Evolutionary conservation across 2,888 invertebrate species (phyloP), one percentile per base, ranked within the genome.

Genomic region (Leptopilina syphax): DNA sequence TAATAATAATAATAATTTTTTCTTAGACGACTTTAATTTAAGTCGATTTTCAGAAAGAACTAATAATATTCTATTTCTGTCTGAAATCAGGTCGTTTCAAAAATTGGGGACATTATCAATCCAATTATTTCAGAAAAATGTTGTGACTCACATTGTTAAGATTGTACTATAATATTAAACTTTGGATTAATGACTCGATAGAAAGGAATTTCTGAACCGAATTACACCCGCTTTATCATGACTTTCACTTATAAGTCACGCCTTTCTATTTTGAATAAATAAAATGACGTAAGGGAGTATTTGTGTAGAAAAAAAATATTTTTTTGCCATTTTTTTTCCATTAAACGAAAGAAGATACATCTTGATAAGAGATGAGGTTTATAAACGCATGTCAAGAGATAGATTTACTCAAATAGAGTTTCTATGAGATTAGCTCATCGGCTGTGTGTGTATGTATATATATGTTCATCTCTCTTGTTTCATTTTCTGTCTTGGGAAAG

Each of bases 341-440:
- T 27, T 18, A 12, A 9, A 34, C 12, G 50, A 27, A 34, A 27
- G 50, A 54, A 27, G 70, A 54, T 57, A 73, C 54, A 73, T 73
- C 73, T 73, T 57, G 73, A 73, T 73, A 57, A 73, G 73, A 57
- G 50, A 9, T 54, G 34, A 8, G 57, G 57, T 27, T 73, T 27
- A 50, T 50, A 63, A 63, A 73, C 73, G 54, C 54, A 24, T 34
- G 54, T 73, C 73, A 73, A 68, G 18, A 34, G 65, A 65, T 73
- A 57, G 54, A 73, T 73, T 73, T 73, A 73, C 73, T 73, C 12
- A 73, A 73, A 73, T 73, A 57, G 73, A 57, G 54, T 73, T 73
- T 73, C 65, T 63, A 63, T 57, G 27, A 54, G 57, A 73, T 73
- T 57, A 57, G 34, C 54, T 73, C 73, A 73, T 57, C 73, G 27